phyloP scores from a whole-genome alignment of 2,113 vertebrate genomes.

The Aegotheles bennettii region DNA sequence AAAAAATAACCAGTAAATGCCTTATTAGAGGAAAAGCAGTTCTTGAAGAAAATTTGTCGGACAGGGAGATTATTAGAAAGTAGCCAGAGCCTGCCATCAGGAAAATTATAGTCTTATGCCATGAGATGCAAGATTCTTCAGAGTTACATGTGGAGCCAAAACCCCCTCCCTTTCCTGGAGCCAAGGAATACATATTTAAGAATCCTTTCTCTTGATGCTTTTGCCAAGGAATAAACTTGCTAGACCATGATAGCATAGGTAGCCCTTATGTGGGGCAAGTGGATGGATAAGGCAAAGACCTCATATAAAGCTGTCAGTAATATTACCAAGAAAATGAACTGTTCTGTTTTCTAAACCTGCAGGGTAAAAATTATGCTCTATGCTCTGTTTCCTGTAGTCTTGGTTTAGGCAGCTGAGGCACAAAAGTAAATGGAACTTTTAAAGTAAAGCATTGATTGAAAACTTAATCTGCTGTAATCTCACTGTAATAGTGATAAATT shows the following conservation, averaged over 20 bases:
- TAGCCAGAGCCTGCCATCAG: conserved; percentile 19
- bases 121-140: not conserved
- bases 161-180: not conserved
- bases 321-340: not conserved
- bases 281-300: not conserved
- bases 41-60: conserved; percentile 50
- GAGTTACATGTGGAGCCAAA: not conserved
- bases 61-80: conserved; percentile 24
- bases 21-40: conserved; percentile 27
- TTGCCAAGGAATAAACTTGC: not conserved
- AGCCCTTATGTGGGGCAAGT: not conserved
- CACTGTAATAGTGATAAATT: not conserved
- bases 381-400: not conserved
- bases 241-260: not conserved
- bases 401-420: not conserved
- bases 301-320: not conserved
- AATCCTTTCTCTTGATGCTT: not conserved
- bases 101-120: not conserved
- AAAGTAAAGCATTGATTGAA: not conserved
- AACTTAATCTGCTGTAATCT: not conserved
- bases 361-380: not conserved
- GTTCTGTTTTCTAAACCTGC: not conserved
- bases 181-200: not conserved
- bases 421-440: not conserved
- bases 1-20: conserved; percentile 41